A percentile compares a stretch with the other conserved stretches of the same genome.
phyloP scores from a whole-genome alignment of 2,888 invertebrate genomes.

The Macrosiphum euphorbiae region DNA sequence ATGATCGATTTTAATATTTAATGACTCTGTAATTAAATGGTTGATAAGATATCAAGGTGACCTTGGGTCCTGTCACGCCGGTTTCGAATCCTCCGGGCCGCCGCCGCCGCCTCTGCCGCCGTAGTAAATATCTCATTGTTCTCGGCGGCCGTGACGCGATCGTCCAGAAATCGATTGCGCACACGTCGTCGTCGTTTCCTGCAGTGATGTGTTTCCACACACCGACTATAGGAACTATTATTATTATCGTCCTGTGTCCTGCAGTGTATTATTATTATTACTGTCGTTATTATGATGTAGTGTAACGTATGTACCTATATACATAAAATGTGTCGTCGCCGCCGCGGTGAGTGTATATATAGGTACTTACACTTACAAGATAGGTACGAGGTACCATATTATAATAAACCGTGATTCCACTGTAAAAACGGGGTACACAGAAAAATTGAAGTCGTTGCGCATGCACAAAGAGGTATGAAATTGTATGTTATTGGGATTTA shows the following conservation, averaged over 20 bases:
- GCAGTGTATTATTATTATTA: too few relatives aligned
- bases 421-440: too few relatives aligned
- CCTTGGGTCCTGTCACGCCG: constrained; percentile 60
- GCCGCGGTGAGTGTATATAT: not conserved
- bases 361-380: too few relatives aligned
- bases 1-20: constrained; percentile 63
- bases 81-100: constrained; percentile 57
- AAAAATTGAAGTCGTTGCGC: too few relatives aligned
- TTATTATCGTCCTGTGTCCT: not conserved
- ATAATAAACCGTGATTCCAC: too few relatives aligned
- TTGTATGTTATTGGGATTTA: too few relatives aligned
- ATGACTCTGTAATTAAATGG: constrained; percentile 60
- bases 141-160: constrained; percentile 46
- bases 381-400: too few relatives aligned
- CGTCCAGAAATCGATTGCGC: constrained; percentile 32
- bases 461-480: too few relatives aligned
- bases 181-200: not conserved
- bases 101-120: not conserved
- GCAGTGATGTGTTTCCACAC: not conserved
- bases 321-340: not conserved
- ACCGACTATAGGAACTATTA: not conserved
- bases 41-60: constrained; percentile 58
- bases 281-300: not conserved
- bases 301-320: not conserved
- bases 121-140: constrained; percentile 40